These are phyloP conservation scores for Sitta carolinensis DNA, from an alignment of 2,797 vertebrate species.

Conservation along the genomic window DNA sequence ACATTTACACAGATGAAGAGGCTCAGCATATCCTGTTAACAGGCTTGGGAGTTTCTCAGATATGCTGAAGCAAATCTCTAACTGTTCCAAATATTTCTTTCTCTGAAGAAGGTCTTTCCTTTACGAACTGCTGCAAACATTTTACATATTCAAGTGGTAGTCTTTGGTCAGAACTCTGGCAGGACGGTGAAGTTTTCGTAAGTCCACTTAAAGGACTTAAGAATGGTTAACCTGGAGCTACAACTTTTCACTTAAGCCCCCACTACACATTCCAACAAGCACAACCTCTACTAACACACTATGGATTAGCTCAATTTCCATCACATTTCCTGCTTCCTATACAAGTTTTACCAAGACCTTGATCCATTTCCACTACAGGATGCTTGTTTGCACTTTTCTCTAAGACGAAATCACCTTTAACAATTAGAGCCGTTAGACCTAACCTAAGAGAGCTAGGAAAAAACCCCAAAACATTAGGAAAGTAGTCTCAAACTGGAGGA, in stretches of 20 bases:
- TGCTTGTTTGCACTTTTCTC: neutral
- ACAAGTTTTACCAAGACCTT: neutral
- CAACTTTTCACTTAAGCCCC: neutral
- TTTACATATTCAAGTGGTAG: neutral
- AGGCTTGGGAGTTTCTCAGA: neutral
- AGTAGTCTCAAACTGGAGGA: neutral
- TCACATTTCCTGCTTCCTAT: neutral
- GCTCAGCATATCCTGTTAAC: neutral
- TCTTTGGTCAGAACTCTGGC: neutral
- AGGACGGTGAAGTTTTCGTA: neutral
- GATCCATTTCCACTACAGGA: neutral
- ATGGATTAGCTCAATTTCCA: neutral
- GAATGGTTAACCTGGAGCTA: neutral
- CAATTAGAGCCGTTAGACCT: neutral
- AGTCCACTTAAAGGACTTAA: neutral
- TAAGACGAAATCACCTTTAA: neutral
- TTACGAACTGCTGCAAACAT: neutral
- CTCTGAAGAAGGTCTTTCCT: neutral
- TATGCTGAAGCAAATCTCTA: neutral
- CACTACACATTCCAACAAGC: neutral
- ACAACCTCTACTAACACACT: neutral
- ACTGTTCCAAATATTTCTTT: neutral
- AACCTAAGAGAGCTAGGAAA: fast-evolving
- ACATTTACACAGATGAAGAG: neutral
- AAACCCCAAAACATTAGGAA: neutral